Percentiles rank a stretch among this genome's conserved stretches.
These are phyloP conservation scores for Orgyia antiqua DNA, from an alignment of 2,888 invertebrate species.

Conservation along the genomic window DNA sequence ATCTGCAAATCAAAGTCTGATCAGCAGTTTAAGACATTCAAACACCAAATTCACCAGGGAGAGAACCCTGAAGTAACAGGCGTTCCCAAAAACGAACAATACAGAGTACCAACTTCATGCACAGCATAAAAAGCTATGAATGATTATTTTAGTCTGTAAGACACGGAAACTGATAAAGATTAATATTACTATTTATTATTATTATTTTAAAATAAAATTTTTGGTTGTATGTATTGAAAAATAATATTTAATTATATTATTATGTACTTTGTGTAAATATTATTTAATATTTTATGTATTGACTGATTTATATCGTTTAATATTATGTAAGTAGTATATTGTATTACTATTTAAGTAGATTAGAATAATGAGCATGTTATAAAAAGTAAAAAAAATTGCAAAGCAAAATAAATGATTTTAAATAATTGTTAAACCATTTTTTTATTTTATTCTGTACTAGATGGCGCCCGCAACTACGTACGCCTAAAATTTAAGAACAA, in stretches of 20 bases:
- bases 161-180: no score
- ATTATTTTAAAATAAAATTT: conserved; percentile 12
- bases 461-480: no score
- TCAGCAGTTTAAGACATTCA: conserved; percentile 42
- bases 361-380: conserved; percentile 43
- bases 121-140: conserved; percentile 34
- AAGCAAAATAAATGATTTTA: conserved; percentile 6
- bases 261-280: conserved; percentile 8
- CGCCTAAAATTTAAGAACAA: no score
- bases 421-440: neutral
- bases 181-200: no score
- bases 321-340: conserved; percentile 16
- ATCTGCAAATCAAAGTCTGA: conserved; percentile 55
- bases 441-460: neutral
- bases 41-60: conserved; percentile 55
- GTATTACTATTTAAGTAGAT: conserved; percentile 44
- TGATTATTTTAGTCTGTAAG: neutral
- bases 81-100: conserved; percentile 46
- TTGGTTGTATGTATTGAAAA: conserved; percentile 17
- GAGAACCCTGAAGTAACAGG: conserved; percentile 56
- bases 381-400: conserved; percentile 33
- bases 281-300: conserved; percentile 25
- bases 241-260: conserved; percentile 10
- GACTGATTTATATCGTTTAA: conserved; percentile 27
- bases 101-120: conserved; percentile 57